These are phyloP conservation scores for Ceyx cyanopectus DNA, from an alignment of 2,113 vertebrate genomes.

Conservation along the genomic window DNA sequence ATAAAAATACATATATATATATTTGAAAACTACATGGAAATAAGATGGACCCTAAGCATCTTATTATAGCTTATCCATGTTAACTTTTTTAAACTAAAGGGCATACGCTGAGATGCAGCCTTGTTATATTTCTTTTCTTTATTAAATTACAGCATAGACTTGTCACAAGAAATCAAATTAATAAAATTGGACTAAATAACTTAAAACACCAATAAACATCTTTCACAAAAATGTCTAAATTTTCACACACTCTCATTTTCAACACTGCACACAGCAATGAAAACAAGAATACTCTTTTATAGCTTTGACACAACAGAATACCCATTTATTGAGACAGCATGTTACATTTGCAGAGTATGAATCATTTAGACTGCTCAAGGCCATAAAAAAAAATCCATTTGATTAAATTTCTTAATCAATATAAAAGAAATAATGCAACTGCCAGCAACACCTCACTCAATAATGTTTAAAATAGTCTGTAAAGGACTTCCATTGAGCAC, in stretches of 20 bases:
- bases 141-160: not conserved
- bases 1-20: not conserved
- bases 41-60: not conserved
- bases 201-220: not conserved
- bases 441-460: not conserved
- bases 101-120: not conserved
- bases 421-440: constrained; percentile 46
- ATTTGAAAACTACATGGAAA: not conserved
- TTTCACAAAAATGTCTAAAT: not conserved
- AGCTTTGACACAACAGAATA: not conserved
- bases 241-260: not conserved
- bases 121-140: not conserved
- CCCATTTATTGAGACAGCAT: not conserved
- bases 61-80: not conserved
- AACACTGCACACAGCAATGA: not conserved
- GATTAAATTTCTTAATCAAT: constrained; percentile 51
- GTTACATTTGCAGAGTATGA: not conserved
- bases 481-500: not conserved
- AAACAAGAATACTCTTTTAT: not conserved
- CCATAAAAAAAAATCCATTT: constrained; percentile 12
- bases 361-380: not conserved
- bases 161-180: not conserved
- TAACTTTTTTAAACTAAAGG: not conserved
- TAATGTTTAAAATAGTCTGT: not conserved
- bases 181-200: not conserved